Evolutionary conservation across 2,113 vertebrate species (phyloP).

Genomic region (Caracal caracal): DNA sequence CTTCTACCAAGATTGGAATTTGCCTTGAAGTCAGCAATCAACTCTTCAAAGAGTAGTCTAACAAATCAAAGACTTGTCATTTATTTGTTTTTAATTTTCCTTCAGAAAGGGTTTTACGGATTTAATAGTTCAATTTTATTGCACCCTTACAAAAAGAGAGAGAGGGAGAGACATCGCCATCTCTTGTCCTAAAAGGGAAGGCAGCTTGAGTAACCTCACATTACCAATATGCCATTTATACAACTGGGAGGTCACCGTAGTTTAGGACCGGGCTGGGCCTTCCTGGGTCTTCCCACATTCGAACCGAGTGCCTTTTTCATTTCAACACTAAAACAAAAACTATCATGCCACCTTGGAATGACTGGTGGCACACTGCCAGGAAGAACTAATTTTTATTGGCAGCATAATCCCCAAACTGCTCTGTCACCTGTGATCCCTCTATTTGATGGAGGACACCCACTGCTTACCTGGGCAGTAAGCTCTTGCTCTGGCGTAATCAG

Average conservation of each 20-base stretch:
- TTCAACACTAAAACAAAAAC: constrained; percentile 65
- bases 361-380: background rate
- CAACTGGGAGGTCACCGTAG: constrained; percentile 47
- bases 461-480: background rate
- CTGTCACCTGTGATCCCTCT: background rate
- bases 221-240: constrained; percentile 69
- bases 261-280: constrained; percentile 48
- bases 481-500: background rate
- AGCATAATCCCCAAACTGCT: background rate
- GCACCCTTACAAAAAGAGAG: background rate
- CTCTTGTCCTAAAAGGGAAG: constrained; percentile 39
- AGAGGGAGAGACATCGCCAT: background rate
- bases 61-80: constrained; percentile 72
- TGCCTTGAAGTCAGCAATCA: constrained; percentile 66
- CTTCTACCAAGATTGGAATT: constrained; percentile 60
- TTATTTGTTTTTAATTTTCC: constrained; percentile 74
- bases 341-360: background rate
- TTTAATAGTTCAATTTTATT: constrained; percentile 61
- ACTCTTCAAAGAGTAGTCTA: constrained; percentile 60
- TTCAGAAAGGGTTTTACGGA: constrained; percentile 41
- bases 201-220: constrained; percentile 67
- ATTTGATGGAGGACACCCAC: background rate
- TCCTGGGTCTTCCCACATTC: constrained; percentile 52
- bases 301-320: constrained; percentile 74
- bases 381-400: background rate